phyloP scores from a whole-genome alignment of 2,113 vertebrate genomes.

The Pheucticus melanocephalus region DNA sequence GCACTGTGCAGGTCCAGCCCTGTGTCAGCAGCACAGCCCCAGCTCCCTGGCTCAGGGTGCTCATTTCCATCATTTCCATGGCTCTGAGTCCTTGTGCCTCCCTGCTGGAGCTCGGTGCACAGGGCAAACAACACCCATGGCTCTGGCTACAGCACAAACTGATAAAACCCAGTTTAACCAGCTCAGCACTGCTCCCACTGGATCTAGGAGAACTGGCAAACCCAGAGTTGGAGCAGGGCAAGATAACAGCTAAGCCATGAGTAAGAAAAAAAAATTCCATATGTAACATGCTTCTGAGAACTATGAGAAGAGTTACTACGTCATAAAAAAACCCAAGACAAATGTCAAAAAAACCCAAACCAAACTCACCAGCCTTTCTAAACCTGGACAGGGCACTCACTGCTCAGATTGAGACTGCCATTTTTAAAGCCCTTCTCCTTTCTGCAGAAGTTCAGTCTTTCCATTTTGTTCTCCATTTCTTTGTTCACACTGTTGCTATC shows the following conservation, averaged over 20 bases:
- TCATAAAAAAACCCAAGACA: background rate
- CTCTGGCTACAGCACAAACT: background rate
- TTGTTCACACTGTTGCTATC: background rate
- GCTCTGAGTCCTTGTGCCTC: background rate
- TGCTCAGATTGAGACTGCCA: background rate
- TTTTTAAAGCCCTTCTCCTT: background rate
- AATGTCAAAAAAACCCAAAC: background rate
- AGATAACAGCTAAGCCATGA: background rate
- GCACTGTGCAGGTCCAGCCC: accelerated
- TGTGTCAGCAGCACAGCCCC: accelerated
- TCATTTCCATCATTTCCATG: background rate
- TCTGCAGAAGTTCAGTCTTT: background rate
- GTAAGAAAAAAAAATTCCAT: background rate
- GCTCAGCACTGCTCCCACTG: background rate
- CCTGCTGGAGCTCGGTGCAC: accelerated
- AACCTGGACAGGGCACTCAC: background rate
- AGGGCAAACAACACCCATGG: background rate
- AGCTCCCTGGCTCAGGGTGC: background rate
- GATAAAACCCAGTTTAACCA: background rate
- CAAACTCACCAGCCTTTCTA: background rate
- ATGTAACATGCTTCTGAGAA: background rate
- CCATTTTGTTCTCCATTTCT: background rate
- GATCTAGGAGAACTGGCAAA: background rate
- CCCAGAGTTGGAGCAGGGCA: background rate
- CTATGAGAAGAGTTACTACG: background rate